Conservation (phyloP, 1,140 invertebrate genomes). For the Pseudoatta argentina region DNA sequence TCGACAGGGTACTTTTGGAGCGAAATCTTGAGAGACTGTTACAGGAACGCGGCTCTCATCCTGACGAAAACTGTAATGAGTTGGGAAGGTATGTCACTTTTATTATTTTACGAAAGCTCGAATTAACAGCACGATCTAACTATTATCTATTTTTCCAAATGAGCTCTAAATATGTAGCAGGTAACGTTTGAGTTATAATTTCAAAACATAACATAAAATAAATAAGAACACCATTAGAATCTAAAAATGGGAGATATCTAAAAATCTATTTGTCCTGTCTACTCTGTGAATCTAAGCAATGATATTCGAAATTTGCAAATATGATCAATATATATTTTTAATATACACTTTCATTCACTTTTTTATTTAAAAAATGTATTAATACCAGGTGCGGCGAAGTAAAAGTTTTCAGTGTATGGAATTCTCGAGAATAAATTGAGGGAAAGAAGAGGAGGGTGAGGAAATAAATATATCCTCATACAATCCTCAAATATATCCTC, state of each 20-base stretch:
- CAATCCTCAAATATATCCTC: too few species aligned
- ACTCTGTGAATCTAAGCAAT: too few species aligned
- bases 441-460: too few species aligned
- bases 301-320: too few species aligned
- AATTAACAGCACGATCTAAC: background rate
- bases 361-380: background rate
- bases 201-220: background rate
- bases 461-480: too few species aligned
- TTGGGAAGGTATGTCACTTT: conserved; percentile 80
- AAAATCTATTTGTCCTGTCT: too few species aligned
- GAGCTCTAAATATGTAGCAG: background rate
- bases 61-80: conserved; percentile 79
- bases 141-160: background rate
- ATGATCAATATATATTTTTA: too few species aligned
- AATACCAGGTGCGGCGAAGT: background rate
- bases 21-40: conserved; percentile 88
- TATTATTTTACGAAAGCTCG: background rate
- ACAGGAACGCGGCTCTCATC: conserved; percentile 82
- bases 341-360: too few species aligned
- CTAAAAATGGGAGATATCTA: too few species aligned
- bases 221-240: too few species aligned
- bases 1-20: conserved; percentile 88
- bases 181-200: background rate
- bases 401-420: too few species aligned
- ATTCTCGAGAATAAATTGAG: too few species aligned